Evolutionary conservation across 2,888 invertebrate genomes (phyloP), one percentile per base, ranked within the genome.

Genomic region (Tubulanus polymorphus): DNA sequence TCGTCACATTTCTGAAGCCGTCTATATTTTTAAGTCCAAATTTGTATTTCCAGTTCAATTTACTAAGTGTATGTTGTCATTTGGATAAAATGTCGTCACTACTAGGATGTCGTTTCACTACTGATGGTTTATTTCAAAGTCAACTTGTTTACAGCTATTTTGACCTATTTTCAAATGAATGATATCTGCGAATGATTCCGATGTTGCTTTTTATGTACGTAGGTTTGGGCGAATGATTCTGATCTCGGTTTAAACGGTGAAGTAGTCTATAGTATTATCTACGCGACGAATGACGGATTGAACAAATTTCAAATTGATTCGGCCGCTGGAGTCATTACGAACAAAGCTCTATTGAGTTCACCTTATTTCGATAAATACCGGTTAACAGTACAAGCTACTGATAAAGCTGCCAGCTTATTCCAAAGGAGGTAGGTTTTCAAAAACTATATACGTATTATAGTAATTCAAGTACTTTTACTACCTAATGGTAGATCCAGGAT

Each of bases 331-430:
- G 86, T 90, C 73, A 88, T 94, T 66, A 85, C 86, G 56, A 91
- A 91, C 53, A 87, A 86, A 67, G 87, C 88, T 70, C 83, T 87
- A 2, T 81, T 94, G 67, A 93, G 94, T 77, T 85, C 93, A 50
- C 94, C 94, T 81, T 82, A 83, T 48, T 88, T 87, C 67, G 85
- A 87, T 50, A 81, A 85, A 5, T 91, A 92, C 80, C 89, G 92
- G 64, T 79, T 95, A 53, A 88, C 91, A 2, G 88, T 91, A 23
- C 91, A 93, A 81, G 94, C 90, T 0, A 85, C 87, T 64, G 95
- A 96, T 79, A 89, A 90, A 75, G 94, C 41, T 20, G 6, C 5
- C 20, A 5, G 23, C 18, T 8, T 3, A 41, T 20, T 23, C 18
- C 20, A 41, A 5, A 41, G 41, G 23, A 41, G 41, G 41, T 15